Percentiles rank a stretch among this genome's conserved stretches.
Conservation (phyloP, 2,113 vertebrate genomes). For the Sinosuthora webbiana region DNA sequence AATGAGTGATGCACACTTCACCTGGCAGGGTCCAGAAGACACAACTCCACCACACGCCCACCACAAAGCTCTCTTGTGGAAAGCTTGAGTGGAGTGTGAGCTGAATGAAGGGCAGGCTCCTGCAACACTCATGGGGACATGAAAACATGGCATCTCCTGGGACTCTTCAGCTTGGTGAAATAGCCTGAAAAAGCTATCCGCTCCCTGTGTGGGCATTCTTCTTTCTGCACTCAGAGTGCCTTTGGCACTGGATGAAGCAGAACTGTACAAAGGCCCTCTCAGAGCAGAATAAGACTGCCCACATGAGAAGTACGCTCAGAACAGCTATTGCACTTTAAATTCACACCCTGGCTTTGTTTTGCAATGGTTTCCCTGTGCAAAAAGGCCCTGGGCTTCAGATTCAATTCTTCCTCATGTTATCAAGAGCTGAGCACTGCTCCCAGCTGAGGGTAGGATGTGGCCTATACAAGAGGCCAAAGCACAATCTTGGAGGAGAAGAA, state of each 20-base stretch:
- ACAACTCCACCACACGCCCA: not conserved
- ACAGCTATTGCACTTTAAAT: conserved; percentile 55
- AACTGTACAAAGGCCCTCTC: conserved; percentile 55
- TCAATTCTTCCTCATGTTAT: not conserved
- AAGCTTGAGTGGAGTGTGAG: not conserved
- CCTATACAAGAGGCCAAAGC: not conserved
- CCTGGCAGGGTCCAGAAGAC: not conserved
- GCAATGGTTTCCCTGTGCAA: not conserved
- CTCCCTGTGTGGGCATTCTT: conserved; percentile 67
- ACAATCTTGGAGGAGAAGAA: not conserved
- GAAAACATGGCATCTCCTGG: conserved; percentile 46
- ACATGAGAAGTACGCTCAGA: conserved; percentile 12
- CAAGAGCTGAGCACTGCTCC: not conserved
- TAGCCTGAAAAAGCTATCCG: conserved; percentile 4
- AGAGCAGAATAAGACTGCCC: conserved; percentile 41
- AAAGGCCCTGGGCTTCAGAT: conserved; percentile 6
- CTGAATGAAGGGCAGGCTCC: conserved; percentile 10
- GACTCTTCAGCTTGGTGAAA: conserved; percentile 51
- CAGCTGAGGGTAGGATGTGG: not conserved
- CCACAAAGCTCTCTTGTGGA: not conserved
- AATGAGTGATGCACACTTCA: fast-evolving
- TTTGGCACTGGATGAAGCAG: conserved; percentile 59
- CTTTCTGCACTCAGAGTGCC: conserved; percentile 29
- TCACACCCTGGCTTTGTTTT: conserved; percentile 54
- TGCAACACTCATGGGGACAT: not conserved